Conservation (phyloP, 2,888 invertebrate species). For the Archaeoteleia sp. region DNA sequence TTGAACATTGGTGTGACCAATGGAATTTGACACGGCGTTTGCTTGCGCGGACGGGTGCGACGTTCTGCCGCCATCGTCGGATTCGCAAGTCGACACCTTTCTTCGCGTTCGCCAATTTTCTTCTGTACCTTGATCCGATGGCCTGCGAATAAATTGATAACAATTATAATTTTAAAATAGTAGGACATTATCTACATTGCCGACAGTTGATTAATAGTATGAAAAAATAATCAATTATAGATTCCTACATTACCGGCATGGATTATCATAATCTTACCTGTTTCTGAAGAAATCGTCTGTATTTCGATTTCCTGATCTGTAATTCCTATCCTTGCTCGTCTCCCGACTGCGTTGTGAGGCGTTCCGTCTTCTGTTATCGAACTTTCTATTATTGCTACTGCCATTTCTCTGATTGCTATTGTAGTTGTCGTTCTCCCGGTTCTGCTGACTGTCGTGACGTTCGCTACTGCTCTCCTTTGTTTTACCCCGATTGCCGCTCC, state of each 20-base stretch:
- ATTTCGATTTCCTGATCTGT: conserved; percentile 63
- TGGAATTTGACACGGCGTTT: conserved; percentile 56
- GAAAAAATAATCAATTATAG: too few species aligned
- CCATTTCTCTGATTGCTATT: conserved; percentile 67
- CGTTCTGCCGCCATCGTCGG: conserved; percentile 67
- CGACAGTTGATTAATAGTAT: too few species aligned
- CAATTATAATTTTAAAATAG: conserved; percentile 1
- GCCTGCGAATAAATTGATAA: conserved; percentile 35
- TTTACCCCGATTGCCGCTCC: conserved; percentile 68
- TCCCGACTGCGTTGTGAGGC: conserved; percentile 73
- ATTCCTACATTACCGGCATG: too few species aligned
- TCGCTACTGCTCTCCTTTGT: conserved; percentile 68
- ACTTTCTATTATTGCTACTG: conserved; percentile 60
- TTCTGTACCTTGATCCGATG: conserved; percentile 62
- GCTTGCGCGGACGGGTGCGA: conserved; percentile 59
- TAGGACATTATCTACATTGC: too few species aligned
- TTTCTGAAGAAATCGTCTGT: conserved; percentile 67
- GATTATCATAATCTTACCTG: conserved; percentile 55
- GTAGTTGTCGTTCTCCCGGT: conserved; percentile 68
- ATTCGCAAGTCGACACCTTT: conserved; percentile 68
- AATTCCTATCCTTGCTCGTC: conserved; percentile 75
- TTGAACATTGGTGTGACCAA: conserved; percentile 53
- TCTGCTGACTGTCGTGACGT: conserved; percentile 71
- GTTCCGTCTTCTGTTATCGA: conserved; percentile 66
- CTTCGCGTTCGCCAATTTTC: conserved; percentile 72